Base-by-base conservation (phyloP, 2,888 invertebrate genomes). In the Gari tellinella region DNA sequence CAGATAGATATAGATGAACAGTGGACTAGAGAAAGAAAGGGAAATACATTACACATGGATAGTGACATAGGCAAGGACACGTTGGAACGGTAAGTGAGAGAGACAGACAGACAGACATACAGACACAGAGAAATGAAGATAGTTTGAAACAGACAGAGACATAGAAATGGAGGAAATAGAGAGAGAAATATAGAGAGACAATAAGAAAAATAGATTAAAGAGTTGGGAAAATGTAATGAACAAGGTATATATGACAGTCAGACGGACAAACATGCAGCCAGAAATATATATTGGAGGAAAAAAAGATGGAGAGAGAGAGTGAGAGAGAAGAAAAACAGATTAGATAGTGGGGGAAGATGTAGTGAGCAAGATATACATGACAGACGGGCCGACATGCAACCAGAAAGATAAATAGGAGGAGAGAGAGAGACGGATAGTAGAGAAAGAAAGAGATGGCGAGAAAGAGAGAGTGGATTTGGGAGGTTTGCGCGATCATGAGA, bases 151-250 rank as follows among this genome's bases (percentile, higher is more conserved):
- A n/a, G n/a, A n/a, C n/a, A n/a, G n/a, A n/a, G n/a, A n/a, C n/a
- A n/a, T n/a, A n/a, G n/a, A 19, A n/a, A 46, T 8, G 17, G 17
- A n/a, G 17, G 17, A 46, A 19, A 46, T 14, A 46, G 17, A 46
- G 46, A 46, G 46, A 46, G 46, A 46, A 19, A 46, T 14, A 46
- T 14, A 46, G 46, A n/a, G 46, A n/a, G n/a, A n/a, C n/a, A n/a
- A n/a, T n/a, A n/a, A n/a, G n/a, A n/a, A n/a, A n/a, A n/a, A n/a
- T n/a, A n/a, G 17, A n/a, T n/a, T 14, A 46, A 19, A n/a, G 46
- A n/a, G 8, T 14, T n/a, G 46, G 17, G 17, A n/a, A n/a, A n/a
- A n/a, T 8, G 17, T 7, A 19, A 46, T 14, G 17, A n/a, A n/a
- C 7, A n/a, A n/a, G 17, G 17, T 8, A n/a, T 8, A n/a, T 8